A percentile compares a stretch with the other conserved stretches of the same genome.
Evolutionary conservation across 2,888 invertebrate species (phyloP).

Genomic region (Lithosia quadra): DNA sequence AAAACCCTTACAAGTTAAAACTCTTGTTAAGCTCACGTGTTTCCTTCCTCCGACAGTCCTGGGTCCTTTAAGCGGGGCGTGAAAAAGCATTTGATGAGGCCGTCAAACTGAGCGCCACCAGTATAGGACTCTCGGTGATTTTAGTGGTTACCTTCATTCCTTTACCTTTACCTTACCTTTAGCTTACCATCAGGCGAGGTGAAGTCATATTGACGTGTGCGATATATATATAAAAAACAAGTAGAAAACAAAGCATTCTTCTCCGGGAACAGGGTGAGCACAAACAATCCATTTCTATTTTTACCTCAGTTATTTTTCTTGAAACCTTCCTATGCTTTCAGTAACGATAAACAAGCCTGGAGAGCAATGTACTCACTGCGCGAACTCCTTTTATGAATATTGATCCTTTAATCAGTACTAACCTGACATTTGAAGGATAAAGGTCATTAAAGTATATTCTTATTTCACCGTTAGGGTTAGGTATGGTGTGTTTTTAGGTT

Average conservation of each 20-base stretch:
- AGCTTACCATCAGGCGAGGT: too few species aligned
- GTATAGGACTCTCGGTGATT: too few species aligned
- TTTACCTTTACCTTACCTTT: too few species aligned
- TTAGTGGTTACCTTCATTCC: too few species aligned
- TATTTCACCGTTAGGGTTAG: not conserved
- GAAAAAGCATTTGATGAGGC: too few species aligned
- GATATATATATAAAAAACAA: too few species aligned
- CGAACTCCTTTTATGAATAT: slow-evolving; percentile 34
- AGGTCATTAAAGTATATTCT: not conserved
- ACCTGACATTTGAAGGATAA: slow-evolving; percentile 15
- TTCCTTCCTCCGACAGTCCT: too few species aligned
- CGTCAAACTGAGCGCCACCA: too few species aligned
- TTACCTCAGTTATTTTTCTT: slow-evolving; percentile 28
- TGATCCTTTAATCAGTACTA: slow-evolving; percentile 36
- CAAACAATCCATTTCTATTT: slow-evolving; percentile 33
- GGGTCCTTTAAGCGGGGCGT: too few species aligned
- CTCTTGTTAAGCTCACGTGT: too few species aligned
- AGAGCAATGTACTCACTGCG: slow-evolving; percentile 32
- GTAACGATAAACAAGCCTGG: slow-evolving; percentile 30
- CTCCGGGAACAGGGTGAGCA: not conserved
- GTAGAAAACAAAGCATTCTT: slow-evolving; percentile 14
- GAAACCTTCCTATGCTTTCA: slow-evolving; percentile 23
- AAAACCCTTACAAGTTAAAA: not conserved
- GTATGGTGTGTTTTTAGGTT: too few species aligned
- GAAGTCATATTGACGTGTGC: too few species aligned